These are phyloP conservation scores for Rhyacophila brunnea DNA, from an alignment of 1,140 invertebrate genomes.

Conservation along the genomic window DNA sequence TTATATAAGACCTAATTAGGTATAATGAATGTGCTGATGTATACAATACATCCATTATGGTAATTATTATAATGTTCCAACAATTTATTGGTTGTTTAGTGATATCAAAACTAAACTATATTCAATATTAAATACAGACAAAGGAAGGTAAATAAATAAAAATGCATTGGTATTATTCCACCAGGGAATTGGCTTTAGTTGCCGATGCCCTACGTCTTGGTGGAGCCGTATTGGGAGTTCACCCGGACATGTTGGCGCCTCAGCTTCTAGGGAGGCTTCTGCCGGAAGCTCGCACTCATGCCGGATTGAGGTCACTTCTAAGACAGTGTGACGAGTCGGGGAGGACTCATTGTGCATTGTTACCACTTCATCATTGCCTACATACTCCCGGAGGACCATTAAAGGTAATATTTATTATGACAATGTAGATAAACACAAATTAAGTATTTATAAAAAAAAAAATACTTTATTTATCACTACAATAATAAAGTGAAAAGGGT, in stretches of 20 bases:
- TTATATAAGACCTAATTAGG: too few relatives aligned
- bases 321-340: slow-evolving; percentile 87
- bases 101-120: too few relatives aligned
- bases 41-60: too few relatives aligned
- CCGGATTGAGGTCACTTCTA: slow-evolving; percentile 82
- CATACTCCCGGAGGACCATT: slow-evolving; percentile 96
- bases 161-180: too few relatives aligned
- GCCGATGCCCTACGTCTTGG: slow-evolving; percentile 92
- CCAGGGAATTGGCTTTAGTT: slow-evolving; percentile 87
- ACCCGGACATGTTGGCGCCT: slow-evolving; percentile 94
- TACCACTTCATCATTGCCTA: slow-evolving; percentile 92
- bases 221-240: slow-evolving; percentile 83
- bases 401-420: slow-evolving; percentile 63
- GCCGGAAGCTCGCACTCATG: slow-evolving; percentile 79
- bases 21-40: too few relatives aligned
- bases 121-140: too few relatives aligned
- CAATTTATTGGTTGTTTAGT: too few relatives aligned
- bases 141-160: too few relatives aligned
- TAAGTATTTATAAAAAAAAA: background rate
- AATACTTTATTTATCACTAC: background rate
- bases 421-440: too few relatives aligned
- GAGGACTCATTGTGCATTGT: slow-evolving; percentile 81
- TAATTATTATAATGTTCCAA: too few relatives aligned
- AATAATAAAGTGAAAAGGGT: too few relatives aligned
- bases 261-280: slow-evolving; percentile 90